These are phyloP conservation scores for Philonicus albiceps DNA, from an alignment of 2,888 invertebrate genomes.

Conservation along the genomic window DNA sequence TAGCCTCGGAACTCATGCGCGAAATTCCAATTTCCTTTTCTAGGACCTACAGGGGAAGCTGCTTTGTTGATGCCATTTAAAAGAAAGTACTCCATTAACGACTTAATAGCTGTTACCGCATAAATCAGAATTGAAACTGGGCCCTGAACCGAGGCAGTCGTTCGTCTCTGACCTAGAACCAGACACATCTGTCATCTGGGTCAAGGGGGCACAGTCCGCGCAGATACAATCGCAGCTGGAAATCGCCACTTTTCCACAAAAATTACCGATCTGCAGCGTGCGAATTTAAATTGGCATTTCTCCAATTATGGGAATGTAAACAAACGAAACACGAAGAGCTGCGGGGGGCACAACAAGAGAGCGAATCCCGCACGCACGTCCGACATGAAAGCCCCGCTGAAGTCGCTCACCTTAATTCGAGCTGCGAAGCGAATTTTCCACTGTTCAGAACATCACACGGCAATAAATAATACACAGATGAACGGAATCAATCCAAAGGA, in stretches of 20 bases:
- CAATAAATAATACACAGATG: neutral
- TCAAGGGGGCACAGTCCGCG: neutral
- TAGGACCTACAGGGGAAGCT: neutral
- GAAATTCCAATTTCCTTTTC: neutral
- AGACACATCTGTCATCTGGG: neutral
- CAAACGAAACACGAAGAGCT: constrained; percentile 1
- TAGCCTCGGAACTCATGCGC: neutral
- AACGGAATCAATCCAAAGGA: neutral
- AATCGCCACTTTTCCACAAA: neutral
- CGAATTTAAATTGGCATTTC: constrained; percentile 30
- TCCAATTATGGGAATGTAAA: constrained; percentile 46
- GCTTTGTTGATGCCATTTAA: neutral
- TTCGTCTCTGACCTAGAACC: constrained; percentile 9
- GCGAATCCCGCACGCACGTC: neutral
- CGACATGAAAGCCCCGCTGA: neutral
- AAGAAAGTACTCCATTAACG: neutral
- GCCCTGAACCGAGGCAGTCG: neutral
- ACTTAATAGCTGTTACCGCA: neutral
- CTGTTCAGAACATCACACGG: neutral
- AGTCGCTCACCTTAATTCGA: neutral
- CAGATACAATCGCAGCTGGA: neutral
- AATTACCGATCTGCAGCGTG: neutral
- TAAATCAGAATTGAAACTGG: neutral
- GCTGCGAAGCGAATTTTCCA: neutral
- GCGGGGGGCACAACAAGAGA: neutral